Base-by-base conservation (phyloP, 2,888 invertebrate genomes). In the Chesias legatella region DNA sequence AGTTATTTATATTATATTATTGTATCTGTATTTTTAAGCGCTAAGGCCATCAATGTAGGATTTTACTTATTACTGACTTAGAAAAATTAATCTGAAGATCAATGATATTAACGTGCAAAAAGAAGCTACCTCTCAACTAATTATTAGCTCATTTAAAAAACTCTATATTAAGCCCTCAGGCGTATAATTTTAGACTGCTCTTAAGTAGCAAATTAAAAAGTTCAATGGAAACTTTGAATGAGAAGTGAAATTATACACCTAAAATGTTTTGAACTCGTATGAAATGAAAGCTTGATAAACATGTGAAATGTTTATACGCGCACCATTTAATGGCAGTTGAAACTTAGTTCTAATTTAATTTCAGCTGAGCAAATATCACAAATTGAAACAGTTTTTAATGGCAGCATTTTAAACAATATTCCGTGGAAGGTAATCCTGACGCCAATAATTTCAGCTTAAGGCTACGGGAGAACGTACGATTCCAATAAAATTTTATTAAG, bases 401-500 rank as follows among this genome's bases (percentile, higher is more conserved):
- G 24, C 25, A 31, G 13, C 28, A 33, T 27, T 52, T 43, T 37
- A 38, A 53, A 48, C 38, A 42, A 51, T 44, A 47, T 44, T 37
- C 38, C 39, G 39, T 41, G 26, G 35, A 26, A 45, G 38, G 45
- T 49, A 51, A 53, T 49, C 45, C 37, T 37, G 35, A 48, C 34
- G 29, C 40, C 48, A 50, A 55, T 55, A 52, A 50, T 40, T 51
- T 27, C 46, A 44, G 46, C 50, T 52, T 45, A 52, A 37, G 40
- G 48, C 43, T 39, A 51, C 50, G 52, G 41, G 50, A 52, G 52
- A 52, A 55, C 44, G 50, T 44, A 52, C 52, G 48, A 43, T 38
- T 47, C 43, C 47, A 46, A 50, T 55, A 55, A 55, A 50, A 52
- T 50, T 52, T 51, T 52, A 55, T 46, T 55, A 34, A 27, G n/a